These are phyloP conservation scores for Halocynthia aurantium DNA, from an alignment of 23 tunicate genomes.

Conservation along the genomic window DNA sequence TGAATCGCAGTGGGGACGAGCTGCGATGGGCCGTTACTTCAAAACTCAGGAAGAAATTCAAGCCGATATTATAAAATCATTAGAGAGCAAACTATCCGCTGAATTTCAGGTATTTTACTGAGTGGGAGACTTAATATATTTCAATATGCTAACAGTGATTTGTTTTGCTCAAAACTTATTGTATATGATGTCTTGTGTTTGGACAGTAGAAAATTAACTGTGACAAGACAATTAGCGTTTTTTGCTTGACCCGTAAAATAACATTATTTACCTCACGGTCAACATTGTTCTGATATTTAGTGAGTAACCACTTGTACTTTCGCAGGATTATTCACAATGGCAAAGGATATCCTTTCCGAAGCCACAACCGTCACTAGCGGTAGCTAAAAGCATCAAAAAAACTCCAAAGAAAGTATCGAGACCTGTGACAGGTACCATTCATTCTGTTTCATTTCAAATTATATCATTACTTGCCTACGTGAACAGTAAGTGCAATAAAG, in stretches of 20 bases:
- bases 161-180: too few relatives aligned
- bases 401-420: constrained; percentile 27
- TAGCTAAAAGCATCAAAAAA: constrained; percentile 34
- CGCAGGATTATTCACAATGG: constrained; percentile 87
- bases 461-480: too few relatives aligned
- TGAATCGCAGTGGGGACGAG: constrained; percentile 56
- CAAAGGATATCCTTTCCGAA: constrained; percentile 50
- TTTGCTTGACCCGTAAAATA: too few relatives aligned
- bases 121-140: neutral
- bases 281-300: neutral
- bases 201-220: too few relatives aligned
- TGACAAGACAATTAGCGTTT: too few relatives aligned
- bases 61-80: constrained; percentile 71
- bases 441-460: too few relatives aligned
- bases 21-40: constrained; percentile 60
- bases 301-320: neutral
- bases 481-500: too few relatives aligned
- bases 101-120: constrained; percentile 57
- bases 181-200: too few relatives aligned
- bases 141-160: neutral
- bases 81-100: constrained; percentile 74
- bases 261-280: neutral
- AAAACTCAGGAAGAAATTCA: constrained; percentile 76
- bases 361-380: constrained; percentile 22
- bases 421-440: constrained; percentile 25